phyloP scores from a whole-genome alignment of 2,113 vertebrate species.

The Nothocercus nigrocapillus region DNA sequence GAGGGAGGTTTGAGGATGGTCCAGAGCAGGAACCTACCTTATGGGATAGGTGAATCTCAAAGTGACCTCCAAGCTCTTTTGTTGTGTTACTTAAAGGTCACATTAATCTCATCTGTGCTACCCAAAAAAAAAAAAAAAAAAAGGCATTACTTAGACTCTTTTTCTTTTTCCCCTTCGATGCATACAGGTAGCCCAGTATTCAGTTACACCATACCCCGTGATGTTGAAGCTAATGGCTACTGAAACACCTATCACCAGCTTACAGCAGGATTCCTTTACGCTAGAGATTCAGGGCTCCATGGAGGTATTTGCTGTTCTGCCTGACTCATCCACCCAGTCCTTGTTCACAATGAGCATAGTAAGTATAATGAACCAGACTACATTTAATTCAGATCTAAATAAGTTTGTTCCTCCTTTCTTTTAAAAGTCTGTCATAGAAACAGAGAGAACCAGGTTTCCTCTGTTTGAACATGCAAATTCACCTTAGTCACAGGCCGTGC shows the following conservation, averaged over 20 bases:
- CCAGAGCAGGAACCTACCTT: neutral
- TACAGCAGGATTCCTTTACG: constrained; percentile 54
- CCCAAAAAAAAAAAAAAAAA: neutral
- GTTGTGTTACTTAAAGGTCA: neutral
- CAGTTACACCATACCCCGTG: constrained; percentile 68
- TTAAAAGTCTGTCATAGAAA: neutral
- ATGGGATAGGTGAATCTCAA: neutral
- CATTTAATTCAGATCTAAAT: neutral
- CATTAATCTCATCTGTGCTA: neutral
- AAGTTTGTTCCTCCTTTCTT: neutral
- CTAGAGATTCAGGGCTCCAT: constrained; percentile 64
- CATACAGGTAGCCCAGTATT: constrained; percentile 67
- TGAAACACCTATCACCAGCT: constrained; percentile 56
- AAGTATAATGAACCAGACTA: constrained; percentile 36
- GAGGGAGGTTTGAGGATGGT: neutral
- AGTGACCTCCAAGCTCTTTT: neutral
- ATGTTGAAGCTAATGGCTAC: constrained; percentile 67
- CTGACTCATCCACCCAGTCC: constrained; percentile 44
- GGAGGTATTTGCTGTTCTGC: constrained; percentile 59
- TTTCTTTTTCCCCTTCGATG: neutral
- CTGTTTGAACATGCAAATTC: neutral
- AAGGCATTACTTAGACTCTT: neutral
- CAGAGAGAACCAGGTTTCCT: neutral
- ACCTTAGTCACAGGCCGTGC: neutral
- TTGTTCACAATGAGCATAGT: constrained; percentile 76